Evolutionary conservation across 2,888 invertebrate species (phyloP), one percentile per base, ranked within the genome.

Genomic region (Chrysomela aeneicollis): DNA sequence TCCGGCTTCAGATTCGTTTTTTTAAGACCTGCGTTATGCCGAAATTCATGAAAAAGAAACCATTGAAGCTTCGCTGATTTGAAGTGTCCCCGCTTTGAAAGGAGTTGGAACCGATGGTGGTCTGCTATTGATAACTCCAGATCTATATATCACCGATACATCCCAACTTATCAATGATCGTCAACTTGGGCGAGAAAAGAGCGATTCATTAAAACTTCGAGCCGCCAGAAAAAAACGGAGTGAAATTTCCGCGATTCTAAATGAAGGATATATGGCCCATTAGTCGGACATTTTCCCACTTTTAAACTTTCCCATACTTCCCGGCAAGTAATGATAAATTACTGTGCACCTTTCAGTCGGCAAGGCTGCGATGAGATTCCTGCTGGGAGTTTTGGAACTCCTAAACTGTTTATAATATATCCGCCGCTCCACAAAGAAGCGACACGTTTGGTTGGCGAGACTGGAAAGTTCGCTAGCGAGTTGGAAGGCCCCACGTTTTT

Each of bases 351-450:
- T 73, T 75, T 75, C 70, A 73, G 71, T 67, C 72, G 74, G 73
- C 72, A 69, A 68, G 63, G 71, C 68, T 46, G 52, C 52, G 67
- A 71, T 73, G 71, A 68, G 71, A 75, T 75, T 74, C 72, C 73
- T 70, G 72, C 72, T 70, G 70, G 60, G 72, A 74, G 69, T 73
- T 75, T 63, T 66, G 51, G 69, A 76, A 76, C 70, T 77, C 71
- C 72, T 73, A 71, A 75, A 77, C 76, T 76, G 73, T 74, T 75
- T 74, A 76, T 75, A 74, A 76, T 75, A 73, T 70, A 75, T 63
- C 70, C 61, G 59, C 63, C 59, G 58, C 61, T 59, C 57, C 70
- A 71, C 72, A 74, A 75, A 75, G 72, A 72, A 68, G 71, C 66
- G 66, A 66, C 67, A 71, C 69, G 72, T 70, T 64, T n/a, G 70